phyloP scores from a whole-genome alignment of 2,797 vertebrate genomes.

The Labeo calbasu region DNA sequence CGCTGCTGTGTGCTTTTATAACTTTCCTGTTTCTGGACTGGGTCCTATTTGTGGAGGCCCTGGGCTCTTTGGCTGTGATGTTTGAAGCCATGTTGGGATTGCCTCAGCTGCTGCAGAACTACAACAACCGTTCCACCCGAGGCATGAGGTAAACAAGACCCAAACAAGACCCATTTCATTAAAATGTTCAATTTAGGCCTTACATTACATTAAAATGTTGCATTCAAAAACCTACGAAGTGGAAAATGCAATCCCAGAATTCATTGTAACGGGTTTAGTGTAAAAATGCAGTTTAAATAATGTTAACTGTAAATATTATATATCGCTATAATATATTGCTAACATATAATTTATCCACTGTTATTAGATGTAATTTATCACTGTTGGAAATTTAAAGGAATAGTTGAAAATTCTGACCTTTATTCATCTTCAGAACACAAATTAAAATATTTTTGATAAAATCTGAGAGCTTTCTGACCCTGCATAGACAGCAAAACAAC shows the following conservation, averaged over 20 bases:
- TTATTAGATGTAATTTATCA: neutral
- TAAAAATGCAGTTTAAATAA: neutral
- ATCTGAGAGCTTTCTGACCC: too few species aligned
- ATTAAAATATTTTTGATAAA: too few species aligned
- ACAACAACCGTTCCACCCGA: constrained; percentile 77
- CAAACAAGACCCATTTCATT: neutral
- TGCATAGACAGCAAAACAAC: too few species aligned
- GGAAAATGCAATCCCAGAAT: neutral
- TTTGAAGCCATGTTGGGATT: constrained; percentile 83
- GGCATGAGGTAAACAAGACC: constrained; percentile 81
- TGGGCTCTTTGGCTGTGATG: constrained; percentile 79
- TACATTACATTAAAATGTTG: neutral
- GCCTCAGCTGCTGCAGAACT: constrained; percentile 84
- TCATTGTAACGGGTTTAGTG: neutral
- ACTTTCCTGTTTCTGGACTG: constrained; percentile 80
- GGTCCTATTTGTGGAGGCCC: constrained; percentile 76
- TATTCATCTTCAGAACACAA: too few species aligned
- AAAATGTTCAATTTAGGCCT: neutral
- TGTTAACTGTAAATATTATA: neutral
- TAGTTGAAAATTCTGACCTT: too few species aligned
- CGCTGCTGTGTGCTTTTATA: constrained; percentile 72
- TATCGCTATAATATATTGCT: too few species aligned
- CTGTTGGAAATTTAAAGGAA: neutral
- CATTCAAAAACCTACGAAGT: neutral
- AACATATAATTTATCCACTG: too few species aligned